Evolutionary conservation across 2,888 invertebrate genomes (phyloP).

Genomic region (Osmoderma eremita): DNA sequence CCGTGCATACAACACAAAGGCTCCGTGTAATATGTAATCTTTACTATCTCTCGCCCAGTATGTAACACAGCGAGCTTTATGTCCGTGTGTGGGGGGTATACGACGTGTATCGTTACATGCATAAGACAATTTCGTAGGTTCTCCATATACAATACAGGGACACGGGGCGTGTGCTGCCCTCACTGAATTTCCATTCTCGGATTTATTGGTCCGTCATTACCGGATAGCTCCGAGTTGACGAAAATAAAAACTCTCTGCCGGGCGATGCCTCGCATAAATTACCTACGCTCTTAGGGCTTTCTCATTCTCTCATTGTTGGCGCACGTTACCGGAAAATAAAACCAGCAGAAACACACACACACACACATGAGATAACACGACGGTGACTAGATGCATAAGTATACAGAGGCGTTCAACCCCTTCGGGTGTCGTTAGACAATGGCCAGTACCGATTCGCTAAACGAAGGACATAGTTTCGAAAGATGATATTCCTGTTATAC

Average conservation of each 20-base stretch:
- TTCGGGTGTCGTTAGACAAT: slow-evolving; percentile 38
- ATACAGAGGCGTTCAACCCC: slow-evolving; percentile 14
- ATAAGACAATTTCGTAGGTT: slow-evolving; percentile 44
- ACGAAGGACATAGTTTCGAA: slow-evolving; percentile 44
- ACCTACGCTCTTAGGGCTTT: slow-evolving; percentile 19
- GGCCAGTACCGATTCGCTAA: slow-evolving; percentile 20
- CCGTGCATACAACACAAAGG: no score
- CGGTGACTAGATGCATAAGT: not conserved
- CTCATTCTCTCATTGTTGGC: slow-evolving; percentile 23
- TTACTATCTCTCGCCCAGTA: slow-evolving; percentile 11
- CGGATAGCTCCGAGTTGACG: slow-evolving; percentile 28
- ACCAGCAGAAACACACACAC: not conserved
- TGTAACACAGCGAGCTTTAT: slow-evolving; percentile 38
- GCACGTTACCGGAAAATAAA: slow-evolving; percentile 6
- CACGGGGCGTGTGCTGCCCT: slow-evolving; percentile 15
- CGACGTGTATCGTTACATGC: slow-evolving; percentile 37
- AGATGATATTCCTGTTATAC: slow-evolving; percentile 47
- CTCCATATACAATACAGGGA: slow-evolving; percentile 40
- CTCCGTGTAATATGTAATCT: slow-evolving; percentile 17
- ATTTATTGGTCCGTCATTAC: slow-evolving; percentile 32
- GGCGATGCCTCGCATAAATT: slow-evolving; percentile 11
- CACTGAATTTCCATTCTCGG: slow-evolving; percentile 35
- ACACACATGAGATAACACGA: no score
- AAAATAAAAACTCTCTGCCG: slow-evolving; percentile 24
- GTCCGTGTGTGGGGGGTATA: slow-evolving; percentile 46